These are phyloP conservation scores for Drosophila tripunctata DNA, from an alignment of 2,888 invertebrate genomes.

Conservation along the genomic window DNA sequence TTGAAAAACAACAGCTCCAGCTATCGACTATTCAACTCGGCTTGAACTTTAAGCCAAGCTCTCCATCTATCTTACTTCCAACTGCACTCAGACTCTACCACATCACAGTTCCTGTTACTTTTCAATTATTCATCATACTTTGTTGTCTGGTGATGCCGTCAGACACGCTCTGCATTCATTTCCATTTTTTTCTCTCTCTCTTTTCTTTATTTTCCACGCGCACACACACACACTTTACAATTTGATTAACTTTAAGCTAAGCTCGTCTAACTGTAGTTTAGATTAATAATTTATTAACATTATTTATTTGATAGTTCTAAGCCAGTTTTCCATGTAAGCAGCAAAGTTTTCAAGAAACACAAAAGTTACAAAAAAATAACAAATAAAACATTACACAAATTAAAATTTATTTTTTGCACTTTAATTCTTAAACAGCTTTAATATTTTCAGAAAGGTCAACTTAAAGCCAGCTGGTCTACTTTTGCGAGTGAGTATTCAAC, in stretches of 20 bases:
- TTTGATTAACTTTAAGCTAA: slow-evolving; percentile 57
- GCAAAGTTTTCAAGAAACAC: slow-evolving; percentile 76
- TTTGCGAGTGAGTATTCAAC: no score
- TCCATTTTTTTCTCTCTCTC: slow-evolving; percentile 43
- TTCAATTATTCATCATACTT: slow-evolving; percentile 65
- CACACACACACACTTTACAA: slow-evolving; percentile 27
- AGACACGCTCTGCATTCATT: slow-evolving; percentile 40
- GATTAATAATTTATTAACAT: slow-evolving; percentile 70
- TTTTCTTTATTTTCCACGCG: slow-evolving; percentile 24
- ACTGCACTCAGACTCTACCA: slow-evolving; percentile 54
- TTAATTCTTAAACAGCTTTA: slow-evolving; percentile 23
- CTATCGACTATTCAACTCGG: slow-evolving; percentile 35
- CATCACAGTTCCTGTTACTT: slow-evolving; percentile 61
- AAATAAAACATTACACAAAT: slow-evolving; percentile 36
- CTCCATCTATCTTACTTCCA: slow-evolving; percentile 25
- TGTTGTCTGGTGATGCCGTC: slow-evolving; percentile 9
- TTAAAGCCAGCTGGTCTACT: slow-evolving; percentile 25
- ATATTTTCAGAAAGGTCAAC: slow-evolving; percentile 14
- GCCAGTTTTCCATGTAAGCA: slow-evolving; percentile 62
- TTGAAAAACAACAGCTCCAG: slow-evolving; percentile 11
- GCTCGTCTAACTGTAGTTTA: slow-evolving; percentile 68
- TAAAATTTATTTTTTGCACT: slow-evolving; percentile 1
- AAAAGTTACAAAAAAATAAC: slow-evolving; percentile 58
- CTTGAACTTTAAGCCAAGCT: slow-evolving; percentile 30
- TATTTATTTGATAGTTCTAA: slow-evolving; percentile 74